These are phyloP conservation scores for Nesidiocoris tenuis DNA, from an alignment of 2,888 invertebrate genomes.

Conservation along the genomic window DNA sequence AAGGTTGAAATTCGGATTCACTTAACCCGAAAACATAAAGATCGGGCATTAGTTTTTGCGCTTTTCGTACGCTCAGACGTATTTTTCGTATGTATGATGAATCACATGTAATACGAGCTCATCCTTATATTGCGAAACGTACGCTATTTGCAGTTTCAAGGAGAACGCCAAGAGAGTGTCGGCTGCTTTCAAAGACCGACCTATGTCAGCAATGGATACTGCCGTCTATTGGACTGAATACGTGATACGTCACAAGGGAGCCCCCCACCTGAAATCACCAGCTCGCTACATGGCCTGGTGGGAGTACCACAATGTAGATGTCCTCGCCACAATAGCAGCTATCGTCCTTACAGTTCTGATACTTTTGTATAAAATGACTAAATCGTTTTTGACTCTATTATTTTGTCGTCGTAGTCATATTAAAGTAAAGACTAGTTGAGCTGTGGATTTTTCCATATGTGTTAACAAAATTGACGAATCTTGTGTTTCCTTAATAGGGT, in stretches of 20 bases:
- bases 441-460: too few species aligned
- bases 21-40: too few species aligned
- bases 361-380: constrained; percentile 6
- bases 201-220: constrained; percentile 61
- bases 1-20: too few species aligned
- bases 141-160: constrained; percentile 24
- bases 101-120: too few species aligned
- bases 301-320: constrained; percentile 38
- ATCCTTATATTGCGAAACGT: too few species aligned
- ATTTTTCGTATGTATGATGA: too few species aligned
- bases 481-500: too few species aligned
- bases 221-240: constrained; percentile 68
- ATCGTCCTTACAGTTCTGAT: background rate
- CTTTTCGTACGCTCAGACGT: too few species aligned
- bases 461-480: too few species aligned
- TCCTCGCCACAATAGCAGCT: background rate
- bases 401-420: background rate
- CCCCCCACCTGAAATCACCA: constrained; percentile 24
- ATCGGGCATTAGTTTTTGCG: too few species aligned
- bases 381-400: background rate
- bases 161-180: constrained; percentile 48
- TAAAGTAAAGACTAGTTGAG: background rate
- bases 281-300: constrained; percentile 30
- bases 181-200: constrained; percentile 57
- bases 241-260: constrained; percentile 58